Base-by-base conservation (phyloP, 1,140 invertebrate species). In the Cecropterus lyciades region DNA sequence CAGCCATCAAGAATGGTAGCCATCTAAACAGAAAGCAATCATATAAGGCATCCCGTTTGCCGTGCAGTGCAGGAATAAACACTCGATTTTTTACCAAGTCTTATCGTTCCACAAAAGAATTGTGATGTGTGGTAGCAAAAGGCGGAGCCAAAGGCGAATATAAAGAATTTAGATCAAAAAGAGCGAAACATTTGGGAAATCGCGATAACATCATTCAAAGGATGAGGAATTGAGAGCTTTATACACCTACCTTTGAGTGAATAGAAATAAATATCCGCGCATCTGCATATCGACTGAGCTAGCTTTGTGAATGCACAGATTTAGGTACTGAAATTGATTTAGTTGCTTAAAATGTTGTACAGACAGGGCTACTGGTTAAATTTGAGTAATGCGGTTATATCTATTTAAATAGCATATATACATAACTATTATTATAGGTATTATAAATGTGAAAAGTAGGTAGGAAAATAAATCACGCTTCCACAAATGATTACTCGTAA, bases 191-290 rank as follows among this genome's bases (percentile, higher is more conserved):
- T 89, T 88, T 79, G 79, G 75, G 75, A 85, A 85, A 85, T 84
- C 73, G 77, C 75, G 85, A 87, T 87, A 87, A 82, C 79, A 84
- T 84, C 82, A 85, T 84, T 86, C 84, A 86, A 88, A 85, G 75
- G 82, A 85, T 82, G 82, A 84, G 74, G 75, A 82, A 82, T 85
- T 71, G 77, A 75, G 75, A 78, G 82, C 73, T 82, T 85, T 82
- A 77, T 85, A 82, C 78, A 80, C 77, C 82, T 85, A 82, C 76
- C 80, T 85, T 84, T 81, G 77, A 85, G 74, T 72, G 72, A 78
- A 72, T 77, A 52, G 56, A 72, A 69, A 69, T 81, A 75, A 79
- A 75, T 72, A 73, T 79, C 62, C n/a, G n/a, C 72, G 63, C 60
- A 78, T 78, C 69, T 75, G 63, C 60, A 69, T 67, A 69, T 53